Evolutionary conservation across 2,113 vertebrate genomes (phyloP).

Genomic region (Ammodytes marinus): DNA sequence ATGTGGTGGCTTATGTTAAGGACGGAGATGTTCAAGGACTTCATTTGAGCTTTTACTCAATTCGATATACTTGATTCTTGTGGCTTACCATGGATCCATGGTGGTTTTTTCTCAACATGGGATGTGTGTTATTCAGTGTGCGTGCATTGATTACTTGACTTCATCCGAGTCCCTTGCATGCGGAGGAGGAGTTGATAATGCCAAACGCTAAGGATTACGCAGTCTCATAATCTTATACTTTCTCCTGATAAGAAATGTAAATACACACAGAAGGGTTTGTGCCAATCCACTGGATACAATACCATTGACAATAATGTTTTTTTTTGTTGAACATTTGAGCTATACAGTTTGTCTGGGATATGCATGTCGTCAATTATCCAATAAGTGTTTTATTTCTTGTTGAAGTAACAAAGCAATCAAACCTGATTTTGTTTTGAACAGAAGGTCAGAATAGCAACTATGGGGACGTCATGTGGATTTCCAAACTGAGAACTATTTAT

Average conservation of each 20-base stretch:
- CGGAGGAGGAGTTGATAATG: conserved; percentile 19
- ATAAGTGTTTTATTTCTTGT: conserved; percentile 26
- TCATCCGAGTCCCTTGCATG: conserved; percentile 30
- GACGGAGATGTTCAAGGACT: conserved; percentile 17
- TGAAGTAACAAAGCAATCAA: conserved; percentile 42
- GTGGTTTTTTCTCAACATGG: conserved; percentile 24
- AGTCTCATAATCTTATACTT: neutral
- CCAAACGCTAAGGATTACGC: neutral
- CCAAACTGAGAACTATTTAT: conserved; percentile 43
- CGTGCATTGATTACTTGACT: conserved; percentile 24
- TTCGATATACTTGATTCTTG: conserved; percentile 39
- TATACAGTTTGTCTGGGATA: neutral
- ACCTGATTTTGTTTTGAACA: conserved; percentile 52
- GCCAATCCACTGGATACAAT: neutral
- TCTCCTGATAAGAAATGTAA: neutral
- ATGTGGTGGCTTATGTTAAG: conserved; percentile 6
- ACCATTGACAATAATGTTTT: neutral
- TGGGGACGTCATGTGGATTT: conserved; percentile 16
- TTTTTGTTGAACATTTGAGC: conserved; percentile 22
- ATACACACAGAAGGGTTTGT: neutral
- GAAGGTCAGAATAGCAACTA: conserved; percentile 54
- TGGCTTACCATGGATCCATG: conserved; percentile 17
- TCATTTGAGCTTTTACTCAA: conserved; percentile 43
- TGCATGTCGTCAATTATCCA: conserved; percentile 50
- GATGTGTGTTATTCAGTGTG: conserved; percentile 17